Conservation (phyloP, 2,888 invertebrate genomes). For the Diarsia rubi region DNA sequence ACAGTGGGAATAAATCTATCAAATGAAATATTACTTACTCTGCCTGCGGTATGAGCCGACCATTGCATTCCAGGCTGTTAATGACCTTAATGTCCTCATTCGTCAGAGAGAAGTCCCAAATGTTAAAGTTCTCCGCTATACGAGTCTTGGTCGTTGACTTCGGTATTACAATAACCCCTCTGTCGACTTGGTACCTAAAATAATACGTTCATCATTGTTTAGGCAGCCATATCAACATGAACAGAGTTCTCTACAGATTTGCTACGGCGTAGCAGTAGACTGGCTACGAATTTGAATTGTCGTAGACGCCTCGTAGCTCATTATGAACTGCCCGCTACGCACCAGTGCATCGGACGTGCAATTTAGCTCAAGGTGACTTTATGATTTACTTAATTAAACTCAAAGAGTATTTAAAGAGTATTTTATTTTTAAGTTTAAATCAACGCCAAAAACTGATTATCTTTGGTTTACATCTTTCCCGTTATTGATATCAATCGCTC, state of each 20-base stretch:
- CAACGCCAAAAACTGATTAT: background rate
- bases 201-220: slow-evolving; percentile 10
- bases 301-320: slow-evolving; percentile 18
- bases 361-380: background rate
- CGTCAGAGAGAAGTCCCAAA: slow-evolving; percentile 89
- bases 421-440: too few species aligned
- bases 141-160: slow-evolving; percentile 89
- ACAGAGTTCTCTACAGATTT: background rate
- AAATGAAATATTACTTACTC: slow-evolving; percentile 83
- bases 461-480: slow-evolving; percentile 8
- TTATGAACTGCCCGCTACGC: slow-evolving; percentile 5
- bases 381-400: background rate
- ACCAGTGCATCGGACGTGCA: slow-evolving; percentile 1
- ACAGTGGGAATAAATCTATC: background rate
- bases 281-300: background rate
- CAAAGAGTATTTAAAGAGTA: background rate
- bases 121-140: slow-evolving; percentile 89
- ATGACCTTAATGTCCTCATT: slow-evolving; percentile 89
- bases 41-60: slow-evolving; percentile 89
- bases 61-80: slow-evolving; percentile 92
- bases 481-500: slow-evolving; percentile 21
- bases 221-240: background rate
- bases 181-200: slow-evolving; percentile 81
- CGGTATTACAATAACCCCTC: slow-evolving; percentile 89
- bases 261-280: slow-evolving; percentile 4